Base-by-base conservation (phyloP, 2,797 vertebrate genomes). In the Melanotaenia nigrans region DNA sequence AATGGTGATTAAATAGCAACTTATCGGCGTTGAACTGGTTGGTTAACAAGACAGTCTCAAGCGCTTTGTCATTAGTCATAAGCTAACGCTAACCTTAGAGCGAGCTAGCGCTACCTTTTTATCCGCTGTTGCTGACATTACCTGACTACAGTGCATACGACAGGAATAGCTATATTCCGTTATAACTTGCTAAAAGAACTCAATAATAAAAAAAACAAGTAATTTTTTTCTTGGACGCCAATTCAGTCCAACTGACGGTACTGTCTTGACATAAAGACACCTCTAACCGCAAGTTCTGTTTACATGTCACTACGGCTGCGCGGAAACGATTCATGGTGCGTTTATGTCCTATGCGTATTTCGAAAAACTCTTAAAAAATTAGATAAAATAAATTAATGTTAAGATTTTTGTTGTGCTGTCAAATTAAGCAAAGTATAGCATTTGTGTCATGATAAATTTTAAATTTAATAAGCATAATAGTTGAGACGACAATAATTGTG, bases 241-340 rank as follows among this genome's bases (percentile, higher is more conserved):
- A 38, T 61, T 75, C n/a, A 51, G 60, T 12, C 14, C 22, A 61
- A 56, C 61, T 42, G 71, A 14, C 22, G 40, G 38, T 5, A 61
- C 55, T n/a, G 71, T 45, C 9, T 35, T 14, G 9, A 12, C 33
- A 61, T 60, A 67, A 13, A 65, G 32, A 61, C 49, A 82, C 61
- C 77, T 62, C 62, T 65, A 45, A 61, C 63, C 71, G 78, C 81
- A 33, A 61, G 78, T 64, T 91, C 63, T 92, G 93, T 94, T 95
- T 94, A 94, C 93, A 94, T 91, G 84, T 0, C 1, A 90, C 47
- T 84, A 90, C 92, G 94, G 5, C 71, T 94, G 94, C 92, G 92
- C 89, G 30, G 2, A 49, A 1, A 66, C 2, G 2, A 12, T 2
- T 3, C 0, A 16, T 51, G 85, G 14, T 61, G 75, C 82, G 0